Percentiles rank a stretch among this genome's conserved stretches.
Evolutionary conservation across 2,888 invertebrate species (phyloP).

Genomic region (Agrotis puta): DNA sequence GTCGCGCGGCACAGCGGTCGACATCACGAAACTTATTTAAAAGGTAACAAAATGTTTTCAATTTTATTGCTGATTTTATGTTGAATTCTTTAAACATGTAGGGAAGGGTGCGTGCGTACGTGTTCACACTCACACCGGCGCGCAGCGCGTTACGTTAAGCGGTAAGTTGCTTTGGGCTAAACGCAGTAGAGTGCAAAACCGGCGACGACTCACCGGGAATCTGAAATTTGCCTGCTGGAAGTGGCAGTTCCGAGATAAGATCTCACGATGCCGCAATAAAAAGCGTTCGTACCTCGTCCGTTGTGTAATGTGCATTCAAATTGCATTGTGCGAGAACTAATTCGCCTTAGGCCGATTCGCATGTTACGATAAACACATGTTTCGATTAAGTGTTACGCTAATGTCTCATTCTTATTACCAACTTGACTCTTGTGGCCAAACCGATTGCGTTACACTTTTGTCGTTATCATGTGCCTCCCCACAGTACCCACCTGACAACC

Average conservation of each 20-base stretch:
- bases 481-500: constrained; percentile 35
- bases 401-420: constrained; percentile 79
- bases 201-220: constrained; percentile 76
- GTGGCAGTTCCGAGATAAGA: constrained; percentile 91
- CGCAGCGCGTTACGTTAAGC: constrained; percentile 67
- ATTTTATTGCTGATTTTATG: constrained; percentile 91
- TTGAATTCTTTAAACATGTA: constrained; percentile 89
- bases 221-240: constrained; percentile 91
- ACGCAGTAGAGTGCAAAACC: constrained; percentile 81
- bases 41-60: constrained; percentile 91
- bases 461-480: constrained; percentile 43
- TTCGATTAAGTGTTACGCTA: constrained; percentile 87
- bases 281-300: constrained; percentile 90
- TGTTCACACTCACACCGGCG: constrained; percentile 81
- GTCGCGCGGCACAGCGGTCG: constrained; percentile 72
- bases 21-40: constrained; percentile 88
- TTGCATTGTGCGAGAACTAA: constrained; percentile 91
- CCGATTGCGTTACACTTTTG: constrained; percentile 66
- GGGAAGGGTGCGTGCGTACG: constrained; percentile 83
- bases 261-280: constrained; percentile 91
- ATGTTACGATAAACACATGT: constrained; percentile 90
- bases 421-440: constrained; percentile 72
- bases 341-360: constrained; percentile 91
- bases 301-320: constrained; percentile 91
- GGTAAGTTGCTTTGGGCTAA: constrained; percentile 75